Base-by-base conservation (phyloP, 2,113 vertebrate genomes). In the Oryctolagus cuniculus region DNA sequence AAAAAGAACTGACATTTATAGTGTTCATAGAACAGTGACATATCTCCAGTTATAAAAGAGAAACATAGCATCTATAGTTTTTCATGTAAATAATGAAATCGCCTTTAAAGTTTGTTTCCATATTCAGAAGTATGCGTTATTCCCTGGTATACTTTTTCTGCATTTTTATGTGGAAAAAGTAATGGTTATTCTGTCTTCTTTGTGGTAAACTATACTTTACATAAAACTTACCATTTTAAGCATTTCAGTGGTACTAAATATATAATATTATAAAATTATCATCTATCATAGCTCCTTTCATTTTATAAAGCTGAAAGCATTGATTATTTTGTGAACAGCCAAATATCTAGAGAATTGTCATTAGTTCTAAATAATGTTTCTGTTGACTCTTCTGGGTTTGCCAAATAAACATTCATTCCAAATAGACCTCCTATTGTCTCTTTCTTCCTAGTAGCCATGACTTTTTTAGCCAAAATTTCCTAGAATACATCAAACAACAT, bases 81-180 rank as follows among this genome's bases (percentile, higher is more conserved):
- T 78, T 80, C 10, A 83, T 73, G 22, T 51, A 78, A 79, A 94
- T 83, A 77, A 90, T 63, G 19, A 22, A 72, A 69, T 77, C 38
- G 19, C 58, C 11, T 89, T 27, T 66, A 74, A 88, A 63, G 9
- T 34, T 25, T 81, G 4, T 51, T 53, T 31, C 19, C 12, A 86
- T 70, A 44, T 4, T 70, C 8, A 73, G 63, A 78, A 55, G 77
- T 44, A 29, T 24, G 31, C 58, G 67, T 70, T 80, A 49, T 44
- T 64, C 78, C 87, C 79, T 10, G 80, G 87, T 69, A 58, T 53
- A 83, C 0, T 78, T 82, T 51, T 5, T 72, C 38, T 5, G 13
- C 7, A 12, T n/a, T 13, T 73, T 83, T 85, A 25, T n/a, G 27
- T 66, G 17, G 7, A 24, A 31, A 38, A 90, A 75, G 22, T 29